These are phyloP conservation scores for Hypotaenidia philippensis DNA, from an alignment of 2,797 vertebrate genomes.

Conservation along the genomic window DNA sequence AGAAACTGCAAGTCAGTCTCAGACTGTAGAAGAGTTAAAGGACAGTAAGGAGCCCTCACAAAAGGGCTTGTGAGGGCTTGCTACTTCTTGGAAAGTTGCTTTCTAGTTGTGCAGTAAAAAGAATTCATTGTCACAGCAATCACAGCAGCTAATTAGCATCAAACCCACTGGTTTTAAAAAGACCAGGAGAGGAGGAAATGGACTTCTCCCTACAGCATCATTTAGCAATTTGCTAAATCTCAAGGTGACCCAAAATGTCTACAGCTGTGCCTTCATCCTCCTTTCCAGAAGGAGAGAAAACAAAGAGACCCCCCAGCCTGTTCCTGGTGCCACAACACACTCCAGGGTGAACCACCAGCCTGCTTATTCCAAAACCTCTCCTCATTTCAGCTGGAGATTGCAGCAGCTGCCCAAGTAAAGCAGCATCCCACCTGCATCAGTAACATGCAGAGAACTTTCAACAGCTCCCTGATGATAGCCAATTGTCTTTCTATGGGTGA, in stretches of 20 bases:
- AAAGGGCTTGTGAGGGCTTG: neutral
- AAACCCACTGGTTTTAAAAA: neutral
- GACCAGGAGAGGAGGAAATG: neutral
- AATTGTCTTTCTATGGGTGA: neutral
- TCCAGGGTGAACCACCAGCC: neutral
- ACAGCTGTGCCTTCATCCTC: neutral
- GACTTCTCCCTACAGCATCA: neutral
- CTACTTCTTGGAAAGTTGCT: neutral
- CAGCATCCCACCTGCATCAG: neutral
- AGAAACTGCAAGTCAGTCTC: neutral
- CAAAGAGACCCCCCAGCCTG: neutral
- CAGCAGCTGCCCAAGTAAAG: neutral
- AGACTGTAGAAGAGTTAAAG: neutral
- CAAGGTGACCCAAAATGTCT: neutral
- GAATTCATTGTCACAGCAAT: neutral
- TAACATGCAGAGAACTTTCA: neutral
- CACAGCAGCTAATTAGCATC: neutral
- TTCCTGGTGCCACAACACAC: rapidly evolving
- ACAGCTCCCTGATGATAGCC: neutral
- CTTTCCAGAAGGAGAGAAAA: neutral
- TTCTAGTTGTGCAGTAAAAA: neutral
- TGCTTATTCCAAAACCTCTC: neutral
- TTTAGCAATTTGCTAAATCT: neutral
- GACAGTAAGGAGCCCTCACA: neutral
- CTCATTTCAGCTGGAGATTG: neutral